A percentile compares a stretch with the other conserved stretches of the same genome.
These are phyloP conservation scores for Takifugu bimaculatus DNA, from an alignment of 2,113 vertebrate species.

Conservation along the genomic window DNA sequence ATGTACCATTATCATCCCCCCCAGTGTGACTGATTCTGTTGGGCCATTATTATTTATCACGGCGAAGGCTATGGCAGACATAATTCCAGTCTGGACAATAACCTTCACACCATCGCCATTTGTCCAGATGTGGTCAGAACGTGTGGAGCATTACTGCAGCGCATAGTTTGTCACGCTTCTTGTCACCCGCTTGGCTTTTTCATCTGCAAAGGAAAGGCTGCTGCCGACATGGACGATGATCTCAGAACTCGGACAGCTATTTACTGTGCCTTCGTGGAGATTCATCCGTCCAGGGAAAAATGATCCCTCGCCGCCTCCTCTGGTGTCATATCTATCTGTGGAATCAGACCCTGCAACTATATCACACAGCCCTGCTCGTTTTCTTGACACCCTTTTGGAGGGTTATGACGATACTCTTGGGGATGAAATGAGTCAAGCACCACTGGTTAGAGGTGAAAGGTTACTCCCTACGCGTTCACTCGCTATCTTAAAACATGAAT, in stretches of 20 bases:
- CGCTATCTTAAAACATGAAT: conserved; percentile 30
- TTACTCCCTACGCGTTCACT: conserved; percentile 19
- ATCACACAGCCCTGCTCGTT: conserved; percentile 31
- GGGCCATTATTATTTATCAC: conserved; percentile 47
- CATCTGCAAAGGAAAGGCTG: conserved; percentile 62
- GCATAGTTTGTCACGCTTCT: conserved; percentile 55
- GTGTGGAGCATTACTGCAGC: conserved; percentile 27
- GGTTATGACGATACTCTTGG: conserved; percentile 19
- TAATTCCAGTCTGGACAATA: conserved; percentile 61
- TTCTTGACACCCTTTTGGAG: conserved; percentile 69
- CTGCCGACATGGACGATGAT: conserved; percentile 30
- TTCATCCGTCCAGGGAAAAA: conserved; percentile 67
- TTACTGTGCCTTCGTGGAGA: conserved; percentile 66
- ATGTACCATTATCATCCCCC: conserved; percentile 24
- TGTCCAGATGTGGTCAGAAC: conserved; percentile 49
- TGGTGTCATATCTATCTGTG: conserved; percentile 78
- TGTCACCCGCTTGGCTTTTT: conserved; percentile 56
- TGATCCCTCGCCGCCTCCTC: conserved; percentile 75
- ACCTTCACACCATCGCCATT: conserved; percentile 51
- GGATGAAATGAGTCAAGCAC: conserved; percentile 42
- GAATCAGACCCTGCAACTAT: conserved; percentile 64
- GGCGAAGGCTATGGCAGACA: conserved; percentile 34
- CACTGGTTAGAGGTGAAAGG: conserved; percentile 42
- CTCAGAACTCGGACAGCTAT: conserved; percentile 58
- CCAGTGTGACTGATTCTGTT: conserved; percentile 34